A percentile compares a stretch with the other conserved stretches of the same genome.
These are phyloP conservation scores for Limulus polyphemus DNA, from an alignment of 2,888 invertebrate species.

Conservation along the genomic window DNA sequence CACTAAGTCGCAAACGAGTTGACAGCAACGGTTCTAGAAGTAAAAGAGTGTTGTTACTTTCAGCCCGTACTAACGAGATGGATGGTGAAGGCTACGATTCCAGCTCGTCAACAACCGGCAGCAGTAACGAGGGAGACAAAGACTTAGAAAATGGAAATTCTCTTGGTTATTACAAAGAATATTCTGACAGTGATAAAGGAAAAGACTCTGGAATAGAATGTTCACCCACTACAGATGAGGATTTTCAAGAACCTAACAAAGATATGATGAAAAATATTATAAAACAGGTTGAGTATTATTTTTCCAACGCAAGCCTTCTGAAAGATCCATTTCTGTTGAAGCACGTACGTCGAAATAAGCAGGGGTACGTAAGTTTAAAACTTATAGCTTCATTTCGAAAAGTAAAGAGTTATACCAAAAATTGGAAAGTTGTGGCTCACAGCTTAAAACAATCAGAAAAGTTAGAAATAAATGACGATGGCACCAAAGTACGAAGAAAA, in stretches of 20 bases:
- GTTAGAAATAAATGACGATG: constrained; percentile 76
- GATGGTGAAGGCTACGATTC: too few species aligned
- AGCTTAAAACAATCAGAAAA: constrained; percentile 63
- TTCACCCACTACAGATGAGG: constrained; percentile 4
- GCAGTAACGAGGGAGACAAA: too few species aligned
- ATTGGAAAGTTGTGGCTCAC: constrained; percentile 83
- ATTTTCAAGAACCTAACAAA: constrained; percentile 49
- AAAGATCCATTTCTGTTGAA: constrained; percentile 91
- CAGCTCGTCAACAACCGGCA: too few species aligned
- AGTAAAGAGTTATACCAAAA: constrained; percentile 83
- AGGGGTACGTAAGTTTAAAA: constrained; percentile 65
- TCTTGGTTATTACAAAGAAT: too few species aligned
- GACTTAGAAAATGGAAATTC: too few species aligned
- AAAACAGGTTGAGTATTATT: constrained; percentile 85
- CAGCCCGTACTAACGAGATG: too few species aligned
- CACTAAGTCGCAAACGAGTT: too few species aligned
- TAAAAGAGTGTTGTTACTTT: too few species aligned
- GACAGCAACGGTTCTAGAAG: too few species aligned
- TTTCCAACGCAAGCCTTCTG: constrained; percentile 85
- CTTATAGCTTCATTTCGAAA: constrained; percentile 89
- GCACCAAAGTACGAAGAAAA: constrained; percentile 73
- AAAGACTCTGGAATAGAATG: constrained; percentile 25
- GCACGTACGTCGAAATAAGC: constrained; percentile 53
- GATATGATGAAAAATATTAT: constrained; percentile 65
- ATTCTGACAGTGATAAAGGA: neutral